Percentiles rank a stretch among this genome's conserved stretches.
Conservation (phyloP, 2,888 invertebrate genomes). For the Lasioglossum zephyrum region DNA sequence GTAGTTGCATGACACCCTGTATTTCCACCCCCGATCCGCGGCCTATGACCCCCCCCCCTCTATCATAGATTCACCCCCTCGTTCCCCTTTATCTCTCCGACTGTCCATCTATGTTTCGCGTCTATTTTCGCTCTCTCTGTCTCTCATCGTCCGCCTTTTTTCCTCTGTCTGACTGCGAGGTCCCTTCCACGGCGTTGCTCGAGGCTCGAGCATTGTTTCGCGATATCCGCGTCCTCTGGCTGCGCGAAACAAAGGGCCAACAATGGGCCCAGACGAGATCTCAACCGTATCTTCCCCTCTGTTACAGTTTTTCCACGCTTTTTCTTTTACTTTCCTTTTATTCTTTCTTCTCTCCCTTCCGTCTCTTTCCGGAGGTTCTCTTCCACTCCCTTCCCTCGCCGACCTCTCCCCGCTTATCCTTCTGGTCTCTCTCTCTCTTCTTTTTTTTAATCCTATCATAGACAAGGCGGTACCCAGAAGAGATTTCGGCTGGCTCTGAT, state of each 20-base stretch:
- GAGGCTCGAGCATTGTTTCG: slow-evolving; percentile 77
- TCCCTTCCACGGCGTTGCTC: slow-evolving; percentile 71
- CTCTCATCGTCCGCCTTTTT: slow-evolving; percentile 40
- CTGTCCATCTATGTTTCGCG: slow-evolving; percentile 25
- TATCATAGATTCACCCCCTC: slow-evolving; percentile 9
- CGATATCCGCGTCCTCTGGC: slow-evolving; percentile 72
- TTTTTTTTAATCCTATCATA: slow-evolving; percentile 18
- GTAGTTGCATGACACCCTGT: neutral
- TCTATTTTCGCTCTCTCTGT: slow-evolving; percentile 17
- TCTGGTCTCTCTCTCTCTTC: neutral
- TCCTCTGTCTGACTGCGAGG: slow-evolving; percentile 44
- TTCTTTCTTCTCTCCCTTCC: neutral
- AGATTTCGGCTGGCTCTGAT: neutral
- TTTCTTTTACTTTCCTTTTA: slow-evolving; percentile 13
- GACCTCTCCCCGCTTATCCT: too few relatives aligned
- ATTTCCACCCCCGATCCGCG: slow-evolving; percentile 14
- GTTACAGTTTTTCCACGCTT: slow-evolving; percentile 40
- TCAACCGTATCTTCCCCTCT: slow-evolving; percentile 59
- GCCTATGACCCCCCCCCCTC: slow-evolving; percentile 20
- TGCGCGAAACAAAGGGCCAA: slow-evolving; percentile 67
- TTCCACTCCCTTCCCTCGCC: neutral
- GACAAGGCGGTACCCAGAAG: neutral
- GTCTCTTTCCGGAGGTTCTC: neutral
- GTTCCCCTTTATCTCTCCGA: slow-evolving; percentile 20
- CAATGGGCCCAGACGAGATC: slow-evolving; percentile 68